These are phyloP conservation scores for Heliornis fulica DNA, from an alignment of 2,113 vertebrate genomes.

Conservation along the genomic window DNA sequence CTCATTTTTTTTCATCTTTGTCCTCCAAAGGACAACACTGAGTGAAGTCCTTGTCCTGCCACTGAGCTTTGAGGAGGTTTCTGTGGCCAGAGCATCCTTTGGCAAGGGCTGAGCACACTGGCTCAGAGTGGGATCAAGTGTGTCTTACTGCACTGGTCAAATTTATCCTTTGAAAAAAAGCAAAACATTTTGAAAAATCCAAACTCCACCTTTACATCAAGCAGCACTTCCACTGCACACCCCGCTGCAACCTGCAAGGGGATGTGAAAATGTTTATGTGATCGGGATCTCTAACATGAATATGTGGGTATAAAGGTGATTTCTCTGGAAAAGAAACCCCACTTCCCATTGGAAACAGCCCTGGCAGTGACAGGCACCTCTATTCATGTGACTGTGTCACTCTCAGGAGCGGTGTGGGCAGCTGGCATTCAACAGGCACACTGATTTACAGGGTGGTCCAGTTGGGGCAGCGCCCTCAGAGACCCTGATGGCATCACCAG, in stretches of 20 bases:
- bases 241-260: background rate
- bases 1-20: fast-evolving
- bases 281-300: fast-evolving
- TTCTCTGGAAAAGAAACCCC: background rate
- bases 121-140: fast-evolving
- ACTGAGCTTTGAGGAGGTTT: background rate
- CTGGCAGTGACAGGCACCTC: background rate
- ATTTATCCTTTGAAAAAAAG: fast-evolving
- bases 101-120: fast-evolving
- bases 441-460: background rate
- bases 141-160: background rate
- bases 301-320: fast-evolving
- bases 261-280: fast-evolving
- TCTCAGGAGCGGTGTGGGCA: background rate
- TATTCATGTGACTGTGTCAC: background rate
- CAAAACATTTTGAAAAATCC: background rate
- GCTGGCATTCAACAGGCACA: fast-evolving
- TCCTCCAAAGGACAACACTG: background rate
- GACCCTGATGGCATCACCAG: fast-evolving
- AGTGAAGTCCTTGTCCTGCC: background rate
- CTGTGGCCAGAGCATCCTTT: fast-evolving
- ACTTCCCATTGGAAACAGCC: background rate
- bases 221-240: background rate
- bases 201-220: background rate
- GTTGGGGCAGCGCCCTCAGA: background rate